These are phyloP conservation scores for Harpalus rufipes DNA, from an alignment of 2,888 invertebrate species.

Conservation along the genomic window DNA sequence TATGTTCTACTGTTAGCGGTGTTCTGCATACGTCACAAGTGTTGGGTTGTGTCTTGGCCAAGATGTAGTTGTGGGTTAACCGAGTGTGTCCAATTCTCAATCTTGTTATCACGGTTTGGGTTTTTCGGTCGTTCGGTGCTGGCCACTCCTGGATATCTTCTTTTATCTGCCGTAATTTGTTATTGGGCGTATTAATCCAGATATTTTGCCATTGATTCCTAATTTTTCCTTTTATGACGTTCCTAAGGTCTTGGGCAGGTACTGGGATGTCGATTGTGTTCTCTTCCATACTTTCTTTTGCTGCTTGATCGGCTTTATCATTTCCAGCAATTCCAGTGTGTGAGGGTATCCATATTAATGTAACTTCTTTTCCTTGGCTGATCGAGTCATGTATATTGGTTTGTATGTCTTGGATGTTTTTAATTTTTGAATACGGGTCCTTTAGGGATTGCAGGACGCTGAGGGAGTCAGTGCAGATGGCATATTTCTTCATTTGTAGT, in stretches of 20 bases:
- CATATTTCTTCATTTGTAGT: not conserved
- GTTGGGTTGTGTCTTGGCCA: no score
- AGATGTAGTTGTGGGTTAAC: constrained; percentile 3
- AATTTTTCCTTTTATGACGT: not conserved
- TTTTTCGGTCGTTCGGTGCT: no score
- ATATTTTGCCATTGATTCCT: not conserved
- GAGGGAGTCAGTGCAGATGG: constrained; percentile 49
- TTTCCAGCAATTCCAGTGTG: constrained; percentile 5
- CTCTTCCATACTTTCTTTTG: not conserved
- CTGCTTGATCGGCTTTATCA: constrained; percentile 48
- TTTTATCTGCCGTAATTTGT: not conserved
- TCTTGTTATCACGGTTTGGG: no score
- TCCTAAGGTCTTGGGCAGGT: no score
- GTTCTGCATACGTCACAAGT: no score
- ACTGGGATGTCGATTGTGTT: not conserved
- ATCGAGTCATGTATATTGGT: constrained; percentile 8
- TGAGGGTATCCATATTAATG: constrained; percentile 35
- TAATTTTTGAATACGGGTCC: constrained; percentile 30
- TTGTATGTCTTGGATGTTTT: constrained; percentile 18
- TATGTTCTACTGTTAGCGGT: no score
- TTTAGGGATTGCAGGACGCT: constrained; percentile 27
- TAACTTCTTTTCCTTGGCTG: constrained; percentile 7
- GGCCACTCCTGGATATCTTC: no score
- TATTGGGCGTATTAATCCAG: not conserved
- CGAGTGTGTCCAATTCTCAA: constrained; percentile 12